phyloP scores from a whole-genome alignment of 1,140 invertebrate genomes.

The Sarcophaga peregrina region DNA sequence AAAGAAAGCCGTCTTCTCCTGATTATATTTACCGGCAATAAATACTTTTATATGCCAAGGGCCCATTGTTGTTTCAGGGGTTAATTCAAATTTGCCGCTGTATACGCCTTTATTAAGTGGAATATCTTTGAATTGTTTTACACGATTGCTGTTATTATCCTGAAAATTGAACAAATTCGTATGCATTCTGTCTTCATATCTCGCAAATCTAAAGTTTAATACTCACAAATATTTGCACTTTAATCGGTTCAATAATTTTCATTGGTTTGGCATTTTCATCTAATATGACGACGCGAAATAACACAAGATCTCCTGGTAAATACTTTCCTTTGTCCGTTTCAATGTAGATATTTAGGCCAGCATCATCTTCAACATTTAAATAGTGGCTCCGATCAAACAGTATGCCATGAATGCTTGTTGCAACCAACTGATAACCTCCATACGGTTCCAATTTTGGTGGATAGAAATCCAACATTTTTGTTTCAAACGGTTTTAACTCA shows the following conservation, averaged over 20 bases:
- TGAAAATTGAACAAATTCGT: background rate
- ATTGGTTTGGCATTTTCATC: constrained; percentile 71
- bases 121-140: constrained; percentile 27
- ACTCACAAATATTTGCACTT: constrained; percentile 4
- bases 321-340: constrained; percentile 94
- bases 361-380: background rate
- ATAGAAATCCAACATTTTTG: background rate
- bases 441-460: background rate
- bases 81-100: constrained; percentile 76
- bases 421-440: background rate
- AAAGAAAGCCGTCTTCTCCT: background rate
- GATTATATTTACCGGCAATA: constrained; percentile 48
- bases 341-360: constrained; percentile 65
- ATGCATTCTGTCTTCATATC: background rate
- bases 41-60: constrained; percentile 77
- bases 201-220: background rate
- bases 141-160: constrained; percentile 23
- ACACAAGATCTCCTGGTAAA: constrained; percentile 84
- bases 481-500: background rate
- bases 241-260: constrained; percentile 65
- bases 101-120: constrained; percentile 69
- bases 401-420: constrained; percentile 4
- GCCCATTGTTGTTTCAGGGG: constrained; percentile 84
- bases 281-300: constrained; percentile 83
- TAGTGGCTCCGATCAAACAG: background rate